These are phyloP conservation scores for Eufriesea mexicana DNA, from an alignment of 1,140 invertebrate genomes.

Conservation along the genomic window DNA sequence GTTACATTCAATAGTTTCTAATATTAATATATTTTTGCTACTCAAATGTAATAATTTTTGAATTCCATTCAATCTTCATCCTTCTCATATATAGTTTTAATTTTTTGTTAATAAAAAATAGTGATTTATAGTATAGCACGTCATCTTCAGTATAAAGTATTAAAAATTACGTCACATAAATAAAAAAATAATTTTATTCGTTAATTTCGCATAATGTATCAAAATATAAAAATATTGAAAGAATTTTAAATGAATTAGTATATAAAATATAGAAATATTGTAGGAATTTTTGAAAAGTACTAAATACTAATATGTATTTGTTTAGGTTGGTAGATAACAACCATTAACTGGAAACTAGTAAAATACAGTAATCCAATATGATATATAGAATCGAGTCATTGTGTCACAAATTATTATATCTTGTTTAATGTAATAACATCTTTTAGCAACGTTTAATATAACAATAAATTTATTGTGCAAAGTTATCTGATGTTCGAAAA, in stretches of 20 bases:
- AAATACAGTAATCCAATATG: neutral
- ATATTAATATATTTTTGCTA: neutral
- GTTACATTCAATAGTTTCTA: neutral
- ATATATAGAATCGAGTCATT: neutral
- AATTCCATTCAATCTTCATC: too few relatives aligned
- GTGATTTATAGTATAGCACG: neutral
- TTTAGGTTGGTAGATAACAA: conserved; percentile 8
- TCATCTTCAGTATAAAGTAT: neutral
- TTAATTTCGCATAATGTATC: neutral
- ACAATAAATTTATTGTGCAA: neutral
- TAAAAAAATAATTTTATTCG: neutral
- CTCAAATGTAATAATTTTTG: neutral
- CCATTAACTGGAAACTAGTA: neutral
- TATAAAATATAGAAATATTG: neutral
- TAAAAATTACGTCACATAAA: neutral
- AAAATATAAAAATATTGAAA: neutral
- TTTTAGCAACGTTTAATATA: neutral
- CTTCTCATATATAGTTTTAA: neutral
- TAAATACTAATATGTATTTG: neutral
- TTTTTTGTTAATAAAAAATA: neutral
- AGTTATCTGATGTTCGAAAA: neutral
- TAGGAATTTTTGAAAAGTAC: neutral
- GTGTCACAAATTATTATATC: neutral
- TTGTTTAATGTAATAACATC: neutral
- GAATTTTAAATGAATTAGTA: neutral